Evolutionary conservation across 2,797 vertebrate species (phyloP), one percentile per base, ranked within the genome.

Genomic region (Enteromius mattozi): DNA sequence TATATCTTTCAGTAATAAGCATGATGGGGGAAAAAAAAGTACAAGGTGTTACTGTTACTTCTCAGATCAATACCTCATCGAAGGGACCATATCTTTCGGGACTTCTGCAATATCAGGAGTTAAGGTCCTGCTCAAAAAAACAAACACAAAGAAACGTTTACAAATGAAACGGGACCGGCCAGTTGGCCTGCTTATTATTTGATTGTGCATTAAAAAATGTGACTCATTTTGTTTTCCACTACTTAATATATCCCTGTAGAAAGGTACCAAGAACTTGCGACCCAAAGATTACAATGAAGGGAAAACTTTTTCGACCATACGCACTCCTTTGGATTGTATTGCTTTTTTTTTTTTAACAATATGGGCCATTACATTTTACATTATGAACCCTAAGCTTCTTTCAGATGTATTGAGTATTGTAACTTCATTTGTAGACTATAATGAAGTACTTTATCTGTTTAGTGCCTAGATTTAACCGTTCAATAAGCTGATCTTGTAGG

Each of bases 21-120:
- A 82, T 66, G 24, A 70, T 86, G 75, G 66, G 47, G 21, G 14
- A 4, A 2, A 54, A 19, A 27, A 37, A 40, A 63, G 35, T 78
- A 65, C 30, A 86, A 40, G 51, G 54, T 86, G 54, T 83, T 68
- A 69, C 69, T 75, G 56, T 80, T 68, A 49, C 37, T 74, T 45
- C 75, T 74, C 21, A 14, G 70, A 51, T 56, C 74, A 47, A 72
- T 88, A 86, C 84, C 87, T 88, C 84, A 88, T 88, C 59, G 9
- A 47, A 35, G 59, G 78, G 72, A 84, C 56, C 24, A 40, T 63
- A 76, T 61, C 9, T 63, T 61, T 40, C 2, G 33, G 27, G 77
- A 81, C 72, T n/a, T 80, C 68, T 81, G 78, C 72, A 78, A 81
- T 86, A 81, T 49, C 8, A 70, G 33, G 69, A 66, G 80, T 71